Base-by-base conservation (phyloP, 1,140 invertebrate species). In the Hyles vespertilio region DNA sequence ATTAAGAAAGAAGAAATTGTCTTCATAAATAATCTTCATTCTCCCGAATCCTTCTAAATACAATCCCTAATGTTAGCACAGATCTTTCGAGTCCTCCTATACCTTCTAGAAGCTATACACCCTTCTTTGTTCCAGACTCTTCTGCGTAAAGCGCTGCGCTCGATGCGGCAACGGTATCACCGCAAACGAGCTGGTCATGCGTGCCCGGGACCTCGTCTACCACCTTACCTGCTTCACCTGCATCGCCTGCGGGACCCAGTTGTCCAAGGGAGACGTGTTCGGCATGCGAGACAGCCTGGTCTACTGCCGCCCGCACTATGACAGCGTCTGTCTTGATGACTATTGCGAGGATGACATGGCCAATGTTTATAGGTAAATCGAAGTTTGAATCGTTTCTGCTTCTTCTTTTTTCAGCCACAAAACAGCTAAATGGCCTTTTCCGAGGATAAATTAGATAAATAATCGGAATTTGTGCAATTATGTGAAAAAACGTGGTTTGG, bases 171-270 rank as follows among this genome's bases (percentile, higher is more conserved):
- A 94, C 43, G 94, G 94, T 0, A 95, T 98, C 72, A 94, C 94
- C 9, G 93, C 96, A n/a, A 94, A 94, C 67, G 97, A 98, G 89
- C 90, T 98, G 72, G 97, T 98, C 74, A 98, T 98, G 96, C 89
- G 96, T 63, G 96, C 96, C 0, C 87, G 95, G 34, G 95, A 96
- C 67, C 91, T 95, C 68, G 96, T 98, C 49, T 98, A 96, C 86
- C 97, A 98, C 85, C 91, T 97, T 51, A 93, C 94, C 60, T 98
- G 97, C 89, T 98, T 98, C 90, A 94, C 94, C 2, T 98, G 97
- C 81, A 93, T 94, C 12, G 93, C 95, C 53, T 98, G 97, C 88
- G 94, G 95, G 55, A 91, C 92, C 9, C 91, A 93, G 32, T 87
- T 95, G 44, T 93, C 94, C 60, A 95, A 95, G 81, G 94, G 97